Percentiles rank a stretch among this genome's conserved stretches.
Evolutionary conservation across 2,797 vertebrate genomes (phyloP).

Genomic region (Uromys caudimaculatus): DNA sequence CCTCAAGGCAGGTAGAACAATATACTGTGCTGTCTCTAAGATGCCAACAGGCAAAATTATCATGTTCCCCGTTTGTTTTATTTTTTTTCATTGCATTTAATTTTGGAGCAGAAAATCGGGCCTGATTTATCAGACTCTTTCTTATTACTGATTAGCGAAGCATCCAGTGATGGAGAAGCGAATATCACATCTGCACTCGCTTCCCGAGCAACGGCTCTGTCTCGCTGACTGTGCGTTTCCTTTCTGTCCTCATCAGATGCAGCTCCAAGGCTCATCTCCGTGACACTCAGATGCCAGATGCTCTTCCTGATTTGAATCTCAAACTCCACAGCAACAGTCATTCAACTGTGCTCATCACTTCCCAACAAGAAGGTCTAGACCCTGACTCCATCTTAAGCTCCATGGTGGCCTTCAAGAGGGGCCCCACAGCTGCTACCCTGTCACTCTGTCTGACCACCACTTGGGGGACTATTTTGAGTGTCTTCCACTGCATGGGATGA

Average conservation of each 20-base stretch:
- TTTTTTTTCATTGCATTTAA: slow-evolving; percentile 70
- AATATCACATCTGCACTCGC: slow-evolving; percentile 42
- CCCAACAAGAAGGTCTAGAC: neutral
- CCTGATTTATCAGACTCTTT: slow-evolving; percentile 76
- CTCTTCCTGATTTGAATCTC: slow-evolving; percentile 49
- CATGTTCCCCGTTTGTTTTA: neutral
- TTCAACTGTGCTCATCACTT: neutral
- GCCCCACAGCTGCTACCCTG: slow-evolving; percentile 32
- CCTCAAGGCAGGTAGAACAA: neutral
- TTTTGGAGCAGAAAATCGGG: slow-evolving; percentile 70
- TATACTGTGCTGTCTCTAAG: slow-evolving; percentile 37
- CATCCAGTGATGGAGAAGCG: slow-evolving; percentile 64
- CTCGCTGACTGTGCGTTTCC: slow-evolving; percentile 64
- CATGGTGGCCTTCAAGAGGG: neutral
- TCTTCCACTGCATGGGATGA: neutral
- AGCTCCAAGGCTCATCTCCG: slow-evolving; percentile 59
- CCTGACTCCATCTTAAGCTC: neutral
- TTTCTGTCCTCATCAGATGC: slow-evolving; percentile 76
- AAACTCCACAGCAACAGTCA: neutral
- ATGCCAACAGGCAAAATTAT: slow-evolving; percentile 67
- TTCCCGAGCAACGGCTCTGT: slow-evolving; percentile 61
- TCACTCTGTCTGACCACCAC: neutral
- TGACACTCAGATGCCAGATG: slow-evolving; percentile 64
- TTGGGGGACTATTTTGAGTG: neutral
- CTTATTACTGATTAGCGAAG: slow-evolving; percentile 79